phyloP scores from a whole-genome alignment of 2,888 invertebrate genomes.

The Morpho helenor region DNA sequence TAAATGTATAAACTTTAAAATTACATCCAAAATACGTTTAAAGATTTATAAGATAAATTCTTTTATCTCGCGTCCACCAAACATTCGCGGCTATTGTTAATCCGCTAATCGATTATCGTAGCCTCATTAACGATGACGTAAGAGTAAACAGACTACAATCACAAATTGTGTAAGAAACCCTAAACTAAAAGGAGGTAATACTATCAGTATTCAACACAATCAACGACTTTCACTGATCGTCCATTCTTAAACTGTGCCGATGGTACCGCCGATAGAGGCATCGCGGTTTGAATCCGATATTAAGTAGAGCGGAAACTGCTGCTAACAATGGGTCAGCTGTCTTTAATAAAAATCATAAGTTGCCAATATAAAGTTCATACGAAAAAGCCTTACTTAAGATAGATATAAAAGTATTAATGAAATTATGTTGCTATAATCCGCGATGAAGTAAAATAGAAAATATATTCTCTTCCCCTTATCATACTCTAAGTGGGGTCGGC shows the following conservation, averaged over 20 bases:
- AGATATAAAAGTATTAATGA: no score
- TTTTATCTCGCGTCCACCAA: slow-evolving; percentile 5
- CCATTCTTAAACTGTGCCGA: slow-evolving; percentile 41
- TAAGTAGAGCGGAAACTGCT: slow-evolving; percentile 44
- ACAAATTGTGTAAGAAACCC: slow-evolving; percentile 25
- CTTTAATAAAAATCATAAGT: not conserved
- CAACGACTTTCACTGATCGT: slow-evolving; percentile 50
- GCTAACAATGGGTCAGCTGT: not conserved
- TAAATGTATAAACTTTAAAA: not conserved
- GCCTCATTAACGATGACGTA: slow-evolving; percentile 19
- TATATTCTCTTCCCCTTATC: no score
- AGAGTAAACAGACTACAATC: slow-evolving; percentile 17
- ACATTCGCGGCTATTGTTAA: slow-evolving; percentile 7
- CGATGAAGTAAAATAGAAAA: no score
- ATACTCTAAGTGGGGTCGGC: no score
- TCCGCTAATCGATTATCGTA: slow-evolving; percentile 13
- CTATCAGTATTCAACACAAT: slow-evolving; percentile 37
- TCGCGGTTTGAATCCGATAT: slow-evolving; percentile 48
- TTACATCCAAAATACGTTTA: not conserved
- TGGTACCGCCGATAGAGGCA: slow-evolving; percentile 36
- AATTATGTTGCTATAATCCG: no score
- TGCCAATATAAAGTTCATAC: no score
- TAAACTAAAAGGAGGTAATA: slow-evolving; percentile 26
- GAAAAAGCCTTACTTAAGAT: no score
- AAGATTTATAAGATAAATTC: not conserved